phyloP scores from a whole-genome alignment of 2,797 vertebrate genomes.

The Ispidina lecontei region DNA sequence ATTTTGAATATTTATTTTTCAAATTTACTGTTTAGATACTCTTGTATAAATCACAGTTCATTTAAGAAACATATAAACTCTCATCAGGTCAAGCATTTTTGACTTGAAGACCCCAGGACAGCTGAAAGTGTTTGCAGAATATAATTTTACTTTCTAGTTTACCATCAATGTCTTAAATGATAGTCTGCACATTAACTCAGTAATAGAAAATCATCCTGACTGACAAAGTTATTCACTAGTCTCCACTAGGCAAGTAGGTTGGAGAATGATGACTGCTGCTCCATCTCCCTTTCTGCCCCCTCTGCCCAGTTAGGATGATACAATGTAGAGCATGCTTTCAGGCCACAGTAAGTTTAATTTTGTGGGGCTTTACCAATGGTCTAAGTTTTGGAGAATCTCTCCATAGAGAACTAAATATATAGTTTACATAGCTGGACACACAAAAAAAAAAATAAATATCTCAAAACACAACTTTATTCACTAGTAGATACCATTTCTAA shows the following conservation, averaged over 20 bases:
- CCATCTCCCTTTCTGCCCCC: neutral
- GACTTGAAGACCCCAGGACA: neutral
- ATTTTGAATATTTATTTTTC: constrained; percentile 19
- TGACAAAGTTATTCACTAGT: neutral
- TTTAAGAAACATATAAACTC: neutral
- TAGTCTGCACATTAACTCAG: neutral
- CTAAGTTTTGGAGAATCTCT: neutral
- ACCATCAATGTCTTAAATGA: neutral
- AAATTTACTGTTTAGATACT: neutral
- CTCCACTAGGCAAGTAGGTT: neutral
- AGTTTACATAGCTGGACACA: neutral
- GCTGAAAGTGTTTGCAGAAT: neutral
- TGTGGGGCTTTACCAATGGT: neutral
- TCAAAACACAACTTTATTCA: neutral
- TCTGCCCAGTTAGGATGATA: neutral
- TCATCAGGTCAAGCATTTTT: neutral
- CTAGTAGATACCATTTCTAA: neutral
- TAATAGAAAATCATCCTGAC: neutral
- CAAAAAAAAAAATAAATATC: neutral
- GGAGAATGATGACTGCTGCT: neutral
- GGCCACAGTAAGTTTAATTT: neutral
- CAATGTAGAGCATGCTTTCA: neutral
- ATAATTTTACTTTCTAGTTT: neutral
- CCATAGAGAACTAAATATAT: neutral
- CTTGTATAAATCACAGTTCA: neutral